Evolutionary conservation across 2,797 vertebrate genomes (phyloP).

Genomic region (Tinamus major): DNA sequence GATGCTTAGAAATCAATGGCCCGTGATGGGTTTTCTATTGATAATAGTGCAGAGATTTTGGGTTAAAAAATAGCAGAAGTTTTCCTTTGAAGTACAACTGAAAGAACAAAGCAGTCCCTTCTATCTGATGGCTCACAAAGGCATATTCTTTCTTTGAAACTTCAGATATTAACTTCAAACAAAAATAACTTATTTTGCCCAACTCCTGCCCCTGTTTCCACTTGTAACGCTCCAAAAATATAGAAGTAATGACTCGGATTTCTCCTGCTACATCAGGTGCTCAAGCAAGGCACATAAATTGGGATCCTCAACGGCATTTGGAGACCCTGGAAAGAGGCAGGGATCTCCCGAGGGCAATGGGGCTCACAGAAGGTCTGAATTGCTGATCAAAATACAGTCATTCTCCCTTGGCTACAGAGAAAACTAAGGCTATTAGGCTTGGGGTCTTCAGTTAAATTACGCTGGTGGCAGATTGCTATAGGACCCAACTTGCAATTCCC

Average conservation of each 20-base stretch:
- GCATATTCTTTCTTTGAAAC: not conserved
- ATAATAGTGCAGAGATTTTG: not conserved
- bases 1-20: not conserved
- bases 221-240: not conserved
- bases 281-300: not conserved
- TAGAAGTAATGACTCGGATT: not conserved
- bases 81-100: not conserved
- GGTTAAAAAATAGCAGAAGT: not conserved
- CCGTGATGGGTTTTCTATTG: not conserved
- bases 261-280: not conserved
- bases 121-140: not conserved
- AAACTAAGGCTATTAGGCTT: not conserved
- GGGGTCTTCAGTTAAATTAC: not conserved
- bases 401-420: not conserved
- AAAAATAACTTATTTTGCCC: not conserved
- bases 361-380: not conserved
- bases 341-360: not conserved
- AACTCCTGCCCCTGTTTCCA: not conserved
- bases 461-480: not conserved
- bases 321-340: not conserved
- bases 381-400: not conserved
- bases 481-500: not conserved
- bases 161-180: slow-evolving; percentile 16
- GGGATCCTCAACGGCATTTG: not conserved
- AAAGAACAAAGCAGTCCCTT: not conserved